phyloP scores from a whole-genome alignment of 1,140 invertebrate species.

The Anoplolepis gracilipes region DNA sequence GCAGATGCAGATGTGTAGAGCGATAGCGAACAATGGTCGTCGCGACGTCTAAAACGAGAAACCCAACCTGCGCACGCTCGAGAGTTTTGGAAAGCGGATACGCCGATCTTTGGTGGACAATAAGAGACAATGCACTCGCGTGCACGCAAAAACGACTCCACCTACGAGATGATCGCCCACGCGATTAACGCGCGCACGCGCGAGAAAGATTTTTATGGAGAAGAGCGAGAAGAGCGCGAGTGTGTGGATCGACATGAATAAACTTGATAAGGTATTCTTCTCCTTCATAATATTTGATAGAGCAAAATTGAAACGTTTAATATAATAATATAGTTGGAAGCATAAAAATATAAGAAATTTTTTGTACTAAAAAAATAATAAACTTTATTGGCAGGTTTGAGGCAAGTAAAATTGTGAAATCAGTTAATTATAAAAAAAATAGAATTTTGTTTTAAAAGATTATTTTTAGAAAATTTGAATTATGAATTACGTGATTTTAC shows the following conservation, averaged over 20 bases:
- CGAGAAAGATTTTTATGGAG: constrained; percentile 57
- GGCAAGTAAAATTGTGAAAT: background rate
- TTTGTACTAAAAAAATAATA: background rate
- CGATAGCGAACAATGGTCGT: constrained; percentile 54
- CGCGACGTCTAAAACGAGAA: constrained; percentile 51
- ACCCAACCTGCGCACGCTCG: constrained; percentile 34
- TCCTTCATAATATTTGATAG: constrained; percentile 11
- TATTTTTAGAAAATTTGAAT: background rate
- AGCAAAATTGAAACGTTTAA: background rate
- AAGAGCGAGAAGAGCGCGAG: constrained; percentile 24
- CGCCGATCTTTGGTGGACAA: constrained; percentile 59
- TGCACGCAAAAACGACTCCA: constrained; percentile 69
- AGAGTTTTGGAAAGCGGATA: constrained; percentile 64
- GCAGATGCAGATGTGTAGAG: constrained; percentile 55
- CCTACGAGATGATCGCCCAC: constrained; percentile 70
- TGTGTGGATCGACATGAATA: constrained; percentile 13
- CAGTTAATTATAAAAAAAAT: background rate
- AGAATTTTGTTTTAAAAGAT: background rate
- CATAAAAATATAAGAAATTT: background rate
- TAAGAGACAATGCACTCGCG: constrained; percentile 69
- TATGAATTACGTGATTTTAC: background rate
- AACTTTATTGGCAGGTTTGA: background rate
- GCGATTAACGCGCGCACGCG: constrained; percentile 48
- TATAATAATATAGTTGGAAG: background rate
- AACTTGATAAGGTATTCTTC: constrained; percentile 41